Percentiles rank a stretch among this genome's conserved stretches.
These are phyloP conservation scores for Lathamus discolor DNA, from an alignment of 2,113 vertebrate species.

Conservation along the genomic window DNA sequence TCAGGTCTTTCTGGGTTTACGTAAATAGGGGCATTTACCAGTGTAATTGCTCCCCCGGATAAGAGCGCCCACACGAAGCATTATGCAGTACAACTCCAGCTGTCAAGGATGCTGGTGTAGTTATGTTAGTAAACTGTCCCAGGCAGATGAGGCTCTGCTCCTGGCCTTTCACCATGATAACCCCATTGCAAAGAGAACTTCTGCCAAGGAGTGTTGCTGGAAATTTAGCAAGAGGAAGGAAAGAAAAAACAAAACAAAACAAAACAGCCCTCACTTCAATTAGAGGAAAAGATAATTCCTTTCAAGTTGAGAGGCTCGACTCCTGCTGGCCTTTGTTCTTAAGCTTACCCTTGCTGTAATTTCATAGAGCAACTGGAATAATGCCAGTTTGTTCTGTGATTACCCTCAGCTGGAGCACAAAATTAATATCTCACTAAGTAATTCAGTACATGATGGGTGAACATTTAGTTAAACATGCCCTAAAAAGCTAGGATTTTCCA, in stretches of 20 bases:
- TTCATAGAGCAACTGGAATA: slow-evolving; percentile 42
- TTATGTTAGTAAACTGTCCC: neutral
- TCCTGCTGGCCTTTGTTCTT: slow-evolving; percentile 63
- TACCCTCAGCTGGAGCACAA: slow-evolving; percentile 61
- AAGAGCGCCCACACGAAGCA: neutral
- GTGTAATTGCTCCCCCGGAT: rapidly evolving
- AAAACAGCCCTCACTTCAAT: slow-evolving; percentile 41
- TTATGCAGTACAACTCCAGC: neutral
- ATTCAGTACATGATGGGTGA: slow-evolving; percentile 59
- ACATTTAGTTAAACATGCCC: slow-evolving; percentile 64
- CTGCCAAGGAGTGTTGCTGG: neutral
- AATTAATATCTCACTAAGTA: slow-evolving; percentile 71
- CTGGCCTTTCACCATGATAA: neutral
- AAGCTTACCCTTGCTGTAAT: slow-evolving; percentile 27
- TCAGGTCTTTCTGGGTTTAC: neutral
- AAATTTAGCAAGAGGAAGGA: slow-evolving; percentile 49
- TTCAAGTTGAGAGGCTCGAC: slow-evolving; percentile 55
- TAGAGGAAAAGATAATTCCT: slow-evolving; percentile 67
- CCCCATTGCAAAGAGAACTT: neutral
- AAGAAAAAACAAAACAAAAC: slow-evolving; percentile 48
- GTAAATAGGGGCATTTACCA: neutral
- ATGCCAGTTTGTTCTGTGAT: slow-evolving; percentile 61
- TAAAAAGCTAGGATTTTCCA: slow-evolving; percentile 55
- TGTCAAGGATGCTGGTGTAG: neutral
- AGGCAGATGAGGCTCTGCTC: neutral